These are phyloP conservation scores for Tachina grossa DNA, from an alignment of 2,888 invertebrate species.

Conservation along the genomic window DNA sequence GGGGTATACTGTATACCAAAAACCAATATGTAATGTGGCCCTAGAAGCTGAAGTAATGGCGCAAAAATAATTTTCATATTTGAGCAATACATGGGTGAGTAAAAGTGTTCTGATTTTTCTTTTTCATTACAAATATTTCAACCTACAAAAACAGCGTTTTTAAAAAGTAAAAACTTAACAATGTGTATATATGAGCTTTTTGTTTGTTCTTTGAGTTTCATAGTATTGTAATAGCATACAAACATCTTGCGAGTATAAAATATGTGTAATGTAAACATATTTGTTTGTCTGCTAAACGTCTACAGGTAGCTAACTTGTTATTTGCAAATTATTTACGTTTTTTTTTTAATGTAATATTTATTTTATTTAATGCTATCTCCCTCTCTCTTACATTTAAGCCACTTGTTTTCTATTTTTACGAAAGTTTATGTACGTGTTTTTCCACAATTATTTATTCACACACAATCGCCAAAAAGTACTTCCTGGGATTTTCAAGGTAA, in stretches of 20 bases:
- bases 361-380: background rate
- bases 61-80: too few species aligned
- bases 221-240: background rate
- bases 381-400: too few species aligned
- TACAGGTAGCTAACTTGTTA: constrained; percentile 11
- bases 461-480: constrained; percentile 51
- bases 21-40: too few species aligned
- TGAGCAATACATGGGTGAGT: too few species aligned
- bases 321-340: background rate
- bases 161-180: too few species aligned
- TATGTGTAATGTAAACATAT: background rate
- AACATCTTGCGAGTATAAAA: background rate
- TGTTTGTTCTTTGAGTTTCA: background rate
- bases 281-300: constrained; percentile 18
- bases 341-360: background rate
- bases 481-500: constrained; percentile 69
- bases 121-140: too few species aligned
- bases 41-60: too few species aligned
- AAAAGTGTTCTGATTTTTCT: too few species aligned
- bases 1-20: too few species aligned
- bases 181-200: too few species aligned
- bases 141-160: too few species aligned
- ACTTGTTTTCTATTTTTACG: background rate
- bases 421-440: constrained; percentile 37
- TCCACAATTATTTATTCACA: constrained; percentile 47